Base-by-base conservation (phyloP, 1,140 invertebrate genomes). In the Myzus persicae region DNA sequence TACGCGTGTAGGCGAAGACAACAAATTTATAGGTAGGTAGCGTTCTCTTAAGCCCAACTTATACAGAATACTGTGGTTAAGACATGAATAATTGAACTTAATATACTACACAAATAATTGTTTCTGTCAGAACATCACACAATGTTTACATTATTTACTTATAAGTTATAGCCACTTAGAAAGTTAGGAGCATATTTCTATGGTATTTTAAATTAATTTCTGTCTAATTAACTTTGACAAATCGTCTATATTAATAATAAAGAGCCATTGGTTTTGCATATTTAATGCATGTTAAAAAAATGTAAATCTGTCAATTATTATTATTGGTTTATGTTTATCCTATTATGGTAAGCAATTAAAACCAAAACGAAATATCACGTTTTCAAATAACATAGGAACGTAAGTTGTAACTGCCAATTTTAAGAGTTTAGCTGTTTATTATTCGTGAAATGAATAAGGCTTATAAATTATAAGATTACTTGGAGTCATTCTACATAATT, bases 321-420 rank as follows among this genome's bases (percentile, higher is more conserved):
- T 59, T 91, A 44, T 38, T 92, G 46, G 36, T 51, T 51, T 54
- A 22, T 51, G 36, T 51, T 51, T 54, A 22, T 51, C 36, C 48
- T 38, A 85, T 93, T 93, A 85, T 84, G 91, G 91, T 14, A 31
- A 93, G 54, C 48, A 84, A 93, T 76, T 48, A 92, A 36, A 38
- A 81, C 67, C 42, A 48, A 92, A 92, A 81, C 44, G 20, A 92
- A 92, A 92, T 31, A 31, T 82, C 90, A 92, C 42, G 90, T 92
- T 92, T 82, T 44, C 90, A 92, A 92, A 92, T 48, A 82, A 38
- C 90, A 38, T 36, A 14, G 88, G 44, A 36, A 89, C 20, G 36
- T 54, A 38, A 54, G 36, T 38, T 31, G 36, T 54, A 38, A 54
- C 46, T 38, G 48, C 36, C 88, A 89, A 89, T 89, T 51, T 54